Base-by-base conservation (phyloP, 1,140 invertebrate genomes). In the Gonioctena quinquepunctata region DNA sequence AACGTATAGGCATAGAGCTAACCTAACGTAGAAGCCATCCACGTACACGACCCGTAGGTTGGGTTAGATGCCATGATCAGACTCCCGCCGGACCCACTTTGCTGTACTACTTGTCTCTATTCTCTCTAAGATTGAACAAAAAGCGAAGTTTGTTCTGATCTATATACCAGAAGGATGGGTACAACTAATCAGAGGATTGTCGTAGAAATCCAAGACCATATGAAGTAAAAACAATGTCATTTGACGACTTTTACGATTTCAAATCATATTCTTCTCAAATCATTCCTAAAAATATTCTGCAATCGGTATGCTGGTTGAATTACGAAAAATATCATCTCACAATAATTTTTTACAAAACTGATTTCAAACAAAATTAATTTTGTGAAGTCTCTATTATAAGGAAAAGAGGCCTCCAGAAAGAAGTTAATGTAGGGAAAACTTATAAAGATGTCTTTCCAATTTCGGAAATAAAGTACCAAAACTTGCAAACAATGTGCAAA, bases 401-500 rank as follows among this genome's bases (percentile, higher is more conserved):
- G 42, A 49, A n/a, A 7, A 42, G 61, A 11, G 61, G 61, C 18
- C 22, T 25, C 22, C 2, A 18, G 18, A 59, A 19, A 59, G 11
- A 18, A 11, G 11, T 18, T 11, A 6, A 25, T 48, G 4, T 1
- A 6, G 16, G 7, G 13, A 63, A 22, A 33, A 61, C 68, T 33
- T 70, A 66, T 27, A 28, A 18, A 59, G 1, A 4, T 57, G 1
- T 6, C 19, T 49, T 67, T 16, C 22, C 65, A 7, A 67, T 68
- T 26, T 13, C 0, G 2, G 65, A 23, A n/a, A 33, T 56, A 16
- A 67, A 71, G 27, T 16, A 1, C 6, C 49, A 60, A 62, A 66
- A 71, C 27, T 54, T 71, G 57, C 18, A 61, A 33, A 71, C 50
- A 52, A 71, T 71, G 50, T 71, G 66, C 23, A 60, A 27, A 13